A percentile compares a stretch with the other conserved stretches of the same genome.
phyloP scores from a whole-genome alignment of 1,140 invertebrate genomes.

The Rhyzopertha dominica region DNA sequence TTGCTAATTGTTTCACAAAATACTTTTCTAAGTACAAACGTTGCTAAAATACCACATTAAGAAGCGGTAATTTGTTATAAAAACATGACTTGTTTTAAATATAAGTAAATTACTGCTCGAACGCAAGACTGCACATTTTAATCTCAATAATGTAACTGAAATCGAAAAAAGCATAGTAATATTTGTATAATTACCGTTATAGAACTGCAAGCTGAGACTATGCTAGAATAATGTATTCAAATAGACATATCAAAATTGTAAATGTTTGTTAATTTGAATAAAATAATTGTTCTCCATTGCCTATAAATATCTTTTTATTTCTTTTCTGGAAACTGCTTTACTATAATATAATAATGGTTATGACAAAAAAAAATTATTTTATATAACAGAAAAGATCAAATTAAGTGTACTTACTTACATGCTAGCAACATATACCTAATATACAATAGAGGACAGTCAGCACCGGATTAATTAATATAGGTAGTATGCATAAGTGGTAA shows the following conservation, averaged over 20 bases:
- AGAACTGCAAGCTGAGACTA: constrained; percentile 11
- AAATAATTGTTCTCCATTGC: constrained; percentile 30
- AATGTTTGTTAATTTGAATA: constrained; percentile 36
- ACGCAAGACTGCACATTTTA: constrained; percentile 18
- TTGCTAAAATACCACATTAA: constrained; percentile 20
- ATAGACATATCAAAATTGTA: constrained; percentile 35
- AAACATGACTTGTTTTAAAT: constrained; percentile 9
- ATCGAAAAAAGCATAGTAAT: too few species aligned
- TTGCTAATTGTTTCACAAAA: background rate
- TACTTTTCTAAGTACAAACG: constrained; percentile 7
- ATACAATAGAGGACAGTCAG: too few species aligned
- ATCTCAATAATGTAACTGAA: too few species aligned
- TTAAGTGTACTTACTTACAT: too few species aligned
- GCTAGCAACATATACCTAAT: too few species aligned
- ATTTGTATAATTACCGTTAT: constrained; percentile 19
- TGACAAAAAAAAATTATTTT: background rate
- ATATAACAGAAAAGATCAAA: too few species aligned
- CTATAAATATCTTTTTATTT: background rate
- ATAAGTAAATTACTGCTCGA: constrained; percentile 16
- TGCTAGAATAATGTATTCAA: constrained; percentile 19
- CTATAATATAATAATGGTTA: background rate
- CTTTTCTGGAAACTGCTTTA: too few species aligned
- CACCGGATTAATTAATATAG: too few species aligned
- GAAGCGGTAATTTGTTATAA: too few species aligned
- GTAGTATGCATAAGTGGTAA: too few species aligned